Percentiles rank a stretch among this genome's conserved stretches.
These are phyloP conservation scores for Muntiacus muntjak DNA, from an alignment of 2,113 vertebrate genomes.

Conservation along the genomic window DNA sequence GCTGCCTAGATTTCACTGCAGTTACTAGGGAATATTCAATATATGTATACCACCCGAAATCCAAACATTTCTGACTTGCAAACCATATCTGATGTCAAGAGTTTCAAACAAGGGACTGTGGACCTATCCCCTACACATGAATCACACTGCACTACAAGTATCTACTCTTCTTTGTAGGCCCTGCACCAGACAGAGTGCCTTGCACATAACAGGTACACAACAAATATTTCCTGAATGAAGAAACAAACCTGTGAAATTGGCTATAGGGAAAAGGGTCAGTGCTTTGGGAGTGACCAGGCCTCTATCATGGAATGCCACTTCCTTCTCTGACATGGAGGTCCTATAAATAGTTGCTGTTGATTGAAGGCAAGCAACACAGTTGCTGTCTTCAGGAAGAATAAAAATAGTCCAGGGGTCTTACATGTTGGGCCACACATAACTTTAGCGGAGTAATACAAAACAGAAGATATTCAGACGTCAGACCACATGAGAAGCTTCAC, in stretches of 20 bases:
- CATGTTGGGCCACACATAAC: neutral
- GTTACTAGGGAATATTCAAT: neutral
- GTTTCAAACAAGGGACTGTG: neutral
- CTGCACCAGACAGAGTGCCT: neutral
- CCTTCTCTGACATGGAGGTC: neutral
- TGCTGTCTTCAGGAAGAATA: conserved; percentile 43
- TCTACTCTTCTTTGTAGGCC: neutral
- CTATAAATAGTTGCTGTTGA: conserved; percentile 67
- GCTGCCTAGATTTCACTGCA: neutral
- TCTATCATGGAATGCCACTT: conserved; percentile 41
- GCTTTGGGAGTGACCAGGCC: neutral
- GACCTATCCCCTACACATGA: neutral
- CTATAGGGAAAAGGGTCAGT: conserved; percentile 10
- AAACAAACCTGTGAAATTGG: conserved; percentile 2
- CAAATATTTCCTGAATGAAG: neutral
- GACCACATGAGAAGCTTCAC: neutral
- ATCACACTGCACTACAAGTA: neutral
- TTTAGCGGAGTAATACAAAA: neutral
- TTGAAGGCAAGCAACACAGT: conserved; percentile 29
- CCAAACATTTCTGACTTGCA: conserved; percentile 2
- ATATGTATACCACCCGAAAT: neutral
- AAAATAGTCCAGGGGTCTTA: conserved; percentile 65
- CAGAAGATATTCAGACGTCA: neutral
- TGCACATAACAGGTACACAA: neutral
- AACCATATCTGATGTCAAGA: neutral